Evolutionary conservation across 2,113 vertebrate species (phyloP).

Genomic region (Ammodytes marinus): DNA sequence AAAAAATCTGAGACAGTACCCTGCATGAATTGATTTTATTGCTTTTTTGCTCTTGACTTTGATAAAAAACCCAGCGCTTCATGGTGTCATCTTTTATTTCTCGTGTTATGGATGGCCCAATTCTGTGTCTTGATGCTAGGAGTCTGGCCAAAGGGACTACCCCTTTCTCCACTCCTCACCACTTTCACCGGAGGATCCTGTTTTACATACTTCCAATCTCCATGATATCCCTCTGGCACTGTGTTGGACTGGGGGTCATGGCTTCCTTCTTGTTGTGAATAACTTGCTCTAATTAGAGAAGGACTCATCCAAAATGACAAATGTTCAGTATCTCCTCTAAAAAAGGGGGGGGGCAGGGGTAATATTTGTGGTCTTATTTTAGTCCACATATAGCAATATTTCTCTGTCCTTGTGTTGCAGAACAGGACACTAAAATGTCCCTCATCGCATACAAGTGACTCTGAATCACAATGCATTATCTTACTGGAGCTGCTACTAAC

Average conservation of each 20-base stretch:
- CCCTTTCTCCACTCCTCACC: neutral
- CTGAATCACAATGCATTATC: conserved; percentile 16
- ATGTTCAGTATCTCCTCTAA: neutral
- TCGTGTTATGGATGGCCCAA: conserved; percentile 12
- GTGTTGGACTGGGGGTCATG: neutral
- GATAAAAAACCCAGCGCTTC: conserved; percentile 8
- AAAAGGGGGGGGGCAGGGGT: neutral
- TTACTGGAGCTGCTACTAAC: conserved; percentile 13
- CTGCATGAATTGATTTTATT: conserved; percentile 17
- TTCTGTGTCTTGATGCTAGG: conserved; percentile 30
- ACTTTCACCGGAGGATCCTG: conserved; percentile 13
- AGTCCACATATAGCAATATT: neutral
- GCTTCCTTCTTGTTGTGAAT: conserved; percentile 7
- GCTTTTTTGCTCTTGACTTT: conserved; percentile 35
- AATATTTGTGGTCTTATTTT: neutral
- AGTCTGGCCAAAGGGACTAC: conserved; percentile 14
- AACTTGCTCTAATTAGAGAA: conserved; percentile 20
- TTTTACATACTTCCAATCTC: conserved; percentile 33
- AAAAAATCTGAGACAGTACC: neutral
- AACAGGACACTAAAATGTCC: neutral
- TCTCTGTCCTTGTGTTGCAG: neutral
- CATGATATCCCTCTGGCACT: conserved; percentile 2
- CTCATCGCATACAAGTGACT: neutral
- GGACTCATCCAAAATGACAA: neutral
- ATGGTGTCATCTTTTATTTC: conserved; percentile 11